Evolutionary conservation across 2,888 invertebrate genomes (phyloP), one percentile per base, ranked within the genome.

Genomic region (Cryptocheilus praepositus): DNA sequence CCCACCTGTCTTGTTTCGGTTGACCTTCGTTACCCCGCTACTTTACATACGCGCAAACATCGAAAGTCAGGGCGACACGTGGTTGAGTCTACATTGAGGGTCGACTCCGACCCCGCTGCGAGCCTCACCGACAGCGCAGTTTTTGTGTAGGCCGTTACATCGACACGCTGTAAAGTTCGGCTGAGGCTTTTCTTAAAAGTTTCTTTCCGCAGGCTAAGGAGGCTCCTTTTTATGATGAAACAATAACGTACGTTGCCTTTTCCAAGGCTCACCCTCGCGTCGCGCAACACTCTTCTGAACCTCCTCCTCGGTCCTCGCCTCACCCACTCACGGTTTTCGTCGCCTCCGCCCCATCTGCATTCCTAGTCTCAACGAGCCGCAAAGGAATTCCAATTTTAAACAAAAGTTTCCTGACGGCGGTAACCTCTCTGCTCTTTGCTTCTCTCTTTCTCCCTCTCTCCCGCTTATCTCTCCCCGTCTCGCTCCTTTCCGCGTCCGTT

Each of bases 331-430:
- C 69, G 80, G 77, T 80, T 80, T 78, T 77, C 80, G 81, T 81
- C 80, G 80, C 76, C 77, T 74, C 73, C 80, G 61, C 77, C 81
- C 84, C 77, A 85, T 85, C 83, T 85, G 85, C 83, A 85, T 85
- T 85, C 85, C 85, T 82, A 81, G 81, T 82, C 78, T 76, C 83
- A 83, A 85, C 84, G 82, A 85, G 85, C 85, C 84, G 83, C 82
- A 84, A 85, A 84, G 85, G 85, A 85, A 85, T 85, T 85, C 83
- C 85, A 85, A 85, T 85, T 85, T 85, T 83, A 84, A 85, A 85
- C 85, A 85, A 85, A 85, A 85, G 85, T 85, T 85, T 83, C 81
- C 80, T 83, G 80, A 81, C 83, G 81, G 77, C 76, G 76, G 81
- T 79, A 82, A 81, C 82, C 79, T 80, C 77, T 70, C 66, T 66